phyloP scores from a whole-genome alignment of 1,140 invertebrate genomes.

The Solenopsis fugax region DNA sequence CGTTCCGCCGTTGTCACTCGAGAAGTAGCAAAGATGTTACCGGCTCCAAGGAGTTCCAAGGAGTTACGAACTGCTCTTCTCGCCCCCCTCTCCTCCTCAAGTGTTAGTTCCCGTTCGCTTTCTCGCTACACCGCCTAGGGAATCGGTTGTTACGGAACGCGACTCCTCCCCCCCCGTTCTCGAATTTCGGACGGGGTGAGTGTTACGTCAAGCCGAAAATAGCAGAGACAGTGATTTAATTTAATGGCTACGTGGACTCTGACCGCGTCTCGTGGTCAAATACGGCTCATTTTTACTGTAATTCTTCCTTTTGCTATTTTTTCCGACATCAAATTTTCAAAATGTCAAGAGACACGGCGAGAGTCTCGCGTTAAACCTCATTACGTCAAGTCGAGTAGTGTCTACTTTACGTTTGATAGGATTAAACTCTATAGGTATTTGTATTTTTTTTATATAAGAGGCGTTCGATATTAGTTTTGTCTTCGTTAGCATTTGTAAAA shows the following conservation, averaged over 20 bases:
- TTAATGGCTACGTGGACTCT: neutral
- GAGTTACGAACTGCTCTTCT: conserved; percentile 70
- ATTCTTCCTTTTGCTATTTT: too few species aligned
- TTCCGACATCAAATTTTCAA: too few species aligned
- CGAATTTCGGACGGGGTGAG: conserved; percentile 12
- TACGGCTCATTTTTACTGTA: too few species aligned
- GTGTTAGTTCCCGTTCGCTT: conserved; percentile 65
- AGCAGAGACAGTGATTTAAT: neutral
- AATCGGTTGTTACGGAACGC: conserved; percentile 70
- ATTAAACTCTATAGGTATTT: neutral
- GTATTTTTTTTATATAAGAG: neutral
- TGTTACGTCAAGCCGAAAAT: neutral
- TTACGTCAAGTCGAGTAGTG: neutral
- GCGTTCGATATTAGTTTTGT: neutral
- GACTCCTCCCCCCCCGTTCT: conserved; percentile 37
- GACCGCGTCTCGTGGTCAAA: too few species aligned
- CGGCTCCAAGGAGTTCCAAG: conserved; percentile 74
- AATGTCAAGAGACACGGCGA: too few species aligned
- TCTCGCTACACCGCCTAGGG: conserved; percentile 58
- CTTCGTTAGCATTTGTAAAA: neutral
- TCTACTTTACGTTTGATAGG: neutral
- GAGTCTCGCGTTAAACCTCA: neutral
- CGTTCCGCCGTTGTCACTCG: conserved; percentile 68
- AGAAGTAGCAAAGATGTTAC: conserved; percentile 74
- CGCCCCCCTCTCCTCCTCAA: neutral